Conservation (phyloP, 2,888 invertebrate species). For the Tuta absoluta region DNA sequence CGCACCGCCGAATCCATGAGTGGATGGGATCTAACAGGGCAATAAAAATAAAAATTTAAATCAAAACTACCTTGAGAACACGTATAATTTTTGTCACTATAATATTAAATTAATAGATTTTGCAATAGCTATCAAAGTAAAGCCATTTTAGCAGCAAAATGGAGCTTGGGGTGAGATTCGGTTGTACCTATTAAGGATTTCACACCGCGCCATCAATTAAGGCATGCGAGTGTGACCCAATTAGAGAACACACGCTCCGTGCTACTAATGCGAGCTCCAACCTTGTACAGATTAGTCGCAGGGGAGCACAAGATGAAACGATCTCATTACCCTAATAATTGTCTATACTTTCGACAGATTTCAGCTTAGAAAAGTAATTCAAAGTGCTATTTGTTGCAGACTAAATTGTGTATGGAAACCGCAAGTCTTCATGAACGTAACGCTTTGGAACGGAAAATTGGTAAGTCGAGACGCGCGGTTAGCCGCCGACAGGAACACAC, state of each 20-base stretch:
- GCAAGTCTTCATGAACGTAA: conserved; percentile 16
- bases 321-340: conserved; percentile 43
- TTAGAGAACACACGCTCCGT: conserved; percentile 61
- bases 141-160: conserved; percentile 22
- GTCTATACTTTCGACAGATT: conserved; percentile 18
- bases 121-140: not conserved
- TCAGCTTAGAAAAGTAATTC: conserved; percentile 4
- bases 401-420: conserved; percentile 7
- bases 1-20: conserved; percentile 87
- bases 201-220: conserved; percentile 67
- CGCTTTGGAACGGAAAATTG: conserved; percentile 15
- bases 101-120: not conserved
- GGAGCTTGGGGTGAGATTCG: conserved; percentile 41
- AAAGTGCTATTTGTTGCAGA: not conserved
- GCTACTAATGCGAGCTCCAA: conserved; percentile 65
- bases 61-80: not conserved
- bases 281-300: conserved; percentile 63
- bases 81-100: not conserved
- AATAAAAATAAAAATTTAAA: not conserved
- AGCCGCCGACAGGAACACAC: conserved; percentile 2
- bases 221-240: conserved; percentile 67
- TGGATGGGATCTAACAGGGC: conserved; percentile 81
- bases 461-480: conserved; percentile 23
- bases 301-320: conserved; percentile 51
- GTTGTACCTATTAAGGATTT: conserved; percentile 46